Conservation (phyloP, 2,113 vertebrate genomes). For the Leiothrix lutea region DNA sequence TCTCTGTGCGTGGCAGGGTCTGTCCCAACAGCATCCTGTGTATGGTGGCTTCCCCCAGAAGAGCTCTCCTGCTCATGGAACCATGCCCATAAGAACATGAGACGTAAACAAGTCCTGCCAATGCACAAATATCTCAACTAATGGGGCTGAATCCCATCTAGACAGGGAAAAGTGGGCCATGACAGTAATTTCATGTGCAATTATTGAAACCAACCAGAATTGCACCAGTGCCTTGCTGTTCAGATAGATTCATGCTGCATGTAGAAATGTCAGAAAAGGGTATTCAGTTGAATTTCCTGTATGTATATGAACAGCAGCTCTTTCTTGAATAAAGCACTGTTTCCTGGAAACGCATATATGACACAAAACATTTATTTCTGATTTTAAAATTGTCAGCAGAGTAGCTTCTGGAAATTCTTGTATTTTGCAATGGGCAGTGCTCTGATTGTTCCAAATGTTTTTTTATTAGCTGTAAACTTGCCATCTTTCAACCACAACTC, state of each 20-base stretch:
- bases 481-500: not conserved
- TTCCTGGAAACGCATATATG: not conserved
- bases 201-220: not conserved
- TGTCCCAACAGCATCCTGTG: no score
- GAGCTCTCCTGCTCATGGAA: not conserved
- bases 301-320: not conserved
- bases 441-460: not conserved
- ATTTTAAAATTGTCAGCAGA: not conserved
- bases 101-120: not conserved
- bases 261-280: not conserved
- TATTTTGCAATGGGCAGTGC: not conserved
- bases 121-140: not conserved
- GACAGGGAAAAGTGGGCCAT: not conserved
- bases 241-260: not conserved
- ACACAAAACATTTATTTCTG: not conserved
- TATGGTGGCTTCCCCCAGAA: not conserved
- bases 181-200: not conserved
- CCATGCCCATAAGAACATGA: not conserved
- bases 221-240: not conserved
- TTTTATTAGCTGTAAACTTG: not conserved
- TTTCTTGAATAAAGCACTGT: not conserved
- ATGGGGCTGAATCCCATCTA: not conserved
- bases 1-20: not conserved
- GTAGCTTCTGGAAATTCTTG: not conserved
- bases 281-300: not conserved